Conservation (phyloP, 1,140 invertebrate species). For the Aethina tumida region DNA sequence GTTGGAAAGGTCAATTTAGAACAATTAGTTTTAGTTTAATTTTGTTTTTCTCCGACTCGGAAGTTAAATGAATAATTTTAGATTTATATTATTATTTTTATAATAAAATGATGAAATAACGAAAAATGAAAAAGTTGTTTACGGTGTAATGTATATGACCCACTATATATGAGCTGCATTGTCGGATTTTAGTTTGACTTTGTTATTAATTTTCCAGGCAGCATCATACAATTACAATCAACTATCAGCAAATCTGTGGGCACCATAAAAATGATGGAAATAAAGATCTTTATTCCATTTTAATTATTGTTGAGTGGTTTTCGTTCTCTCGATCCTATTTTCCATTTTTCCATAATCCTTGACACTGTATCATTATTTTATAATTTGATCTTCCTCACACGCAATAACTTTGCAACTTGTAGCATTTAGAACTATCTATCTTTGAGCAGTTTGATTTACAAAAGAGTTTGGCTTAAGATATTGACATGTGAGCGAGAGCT, state of each 20-base stretch:
- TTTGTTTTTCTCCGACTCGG: too few relatives aligned
- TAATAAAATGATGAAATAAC: background rate
- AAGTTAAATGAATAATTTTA: too few relatives aligned
- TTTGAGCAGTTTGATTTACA: too few relatives aligned
- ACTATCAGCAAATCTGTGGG: conserved; percentile 35
- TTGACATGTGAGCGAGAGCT: too few relatives aligned
- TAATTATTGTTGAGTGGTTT: conserved; percentile 29
- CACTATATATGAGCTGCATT: background rate
- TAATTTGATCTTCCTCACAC: too few relatives aligned
- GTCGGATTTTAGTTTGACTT: conserved; percentile 5
- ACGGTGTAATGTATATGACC: background rate
- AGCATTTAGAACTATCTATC: too few relatives aligned
- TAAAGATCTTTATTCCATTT: conserved; percentile 45
- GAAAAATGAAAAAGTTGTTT: conserved; percentile 1
- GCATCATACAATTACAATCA: too few relatives aligned
- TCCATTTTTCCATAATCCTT: conserved; percentile 12
- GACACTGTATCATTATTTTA: conserved; percentile 7
- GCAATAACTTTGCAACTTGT: too few relatives aligned
- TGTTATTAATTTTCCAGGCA: conserved; percentile 39
- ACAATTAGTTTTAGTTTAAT: too few relatives aligned
- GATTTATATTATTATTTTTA: too few relatives aligned
- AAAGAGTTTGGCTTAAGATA: too few relatives aligned
- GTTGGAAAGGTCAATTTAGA: too few relatives aligned
- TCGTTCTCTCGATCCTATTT: conserved; percentile 19
- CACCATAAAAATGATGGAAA: conserved; percentile 43